Evolutionary conservation across 1,140 invertebrate species (phyloP).

Genomic region (Trachelipus rathkii): DNA sequence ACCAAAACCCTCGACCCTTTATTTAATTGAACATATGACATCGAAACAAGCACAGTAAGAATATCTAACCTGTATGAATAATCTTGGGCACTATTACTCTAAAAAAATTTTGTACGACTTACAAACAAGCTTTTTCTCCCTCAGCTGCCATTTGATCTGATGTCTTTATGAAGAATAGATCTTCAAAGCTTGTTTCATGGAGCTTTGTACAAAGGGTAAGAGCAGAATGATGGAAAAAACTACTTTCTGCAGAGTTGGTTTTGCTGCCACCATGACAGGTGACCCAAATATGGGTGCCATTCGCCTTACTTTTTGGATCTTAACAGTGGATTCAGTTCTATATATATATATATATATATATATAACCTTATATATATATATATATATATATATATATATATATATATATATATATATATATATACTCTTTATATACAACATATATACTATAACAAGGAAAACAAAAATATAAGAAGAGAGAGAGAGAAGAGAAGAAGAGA

Average conservation of each 20-base stretch:
- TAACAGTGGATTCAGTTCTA: slow-evolving; percentile 28
- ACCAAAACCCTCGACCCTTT: too few relatives aligned
- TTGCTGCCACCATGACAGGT: slow-evolving; percentile 6
- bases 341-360: too few relatives aligned
- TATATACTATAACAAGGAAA: too few relatives aligned
- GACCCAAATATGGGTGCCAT: slow-evolving; percentile 26
- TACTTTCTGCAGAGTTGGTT: not conserved
- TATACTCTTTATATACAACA: too few relatives aligned
- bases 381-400: too few relatives aligned
- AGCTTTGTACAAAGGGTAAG: not conserved
- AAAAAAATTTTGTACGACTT: slow-evolving; percentile 27
- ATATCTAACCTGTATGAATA: slow-evolving; percentile 23
- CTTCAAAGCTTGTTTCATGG: slow-evolving; percentile 21
- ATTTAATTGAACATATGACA: too few relatives aligned
- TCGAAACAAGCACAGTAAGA: too few relatives aligned
- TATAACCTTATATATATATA: too few relatives aligned
- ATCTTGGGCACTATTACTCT: slow-evolving; percentile 16
- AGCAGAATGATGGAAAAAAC: slow-evolving; percentile 20
- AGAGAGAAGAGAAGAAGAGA: too few relatives aligned
- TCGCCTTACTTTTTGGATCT: not conserved
- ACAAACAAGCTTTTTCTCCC: slow-evolving; percentile 19
- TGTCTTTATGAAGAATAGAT: not conserved
- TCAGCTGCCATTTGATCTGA: not conserved
- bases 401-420: too few relatives aligned
- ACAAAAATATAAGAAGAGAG: too few relatives aligned